These are phyloP conservation scores for Pluvialis apricaria DNA, from an alignment of 2,113 vertebrate species.

Conservation along the genomic window DNA sequence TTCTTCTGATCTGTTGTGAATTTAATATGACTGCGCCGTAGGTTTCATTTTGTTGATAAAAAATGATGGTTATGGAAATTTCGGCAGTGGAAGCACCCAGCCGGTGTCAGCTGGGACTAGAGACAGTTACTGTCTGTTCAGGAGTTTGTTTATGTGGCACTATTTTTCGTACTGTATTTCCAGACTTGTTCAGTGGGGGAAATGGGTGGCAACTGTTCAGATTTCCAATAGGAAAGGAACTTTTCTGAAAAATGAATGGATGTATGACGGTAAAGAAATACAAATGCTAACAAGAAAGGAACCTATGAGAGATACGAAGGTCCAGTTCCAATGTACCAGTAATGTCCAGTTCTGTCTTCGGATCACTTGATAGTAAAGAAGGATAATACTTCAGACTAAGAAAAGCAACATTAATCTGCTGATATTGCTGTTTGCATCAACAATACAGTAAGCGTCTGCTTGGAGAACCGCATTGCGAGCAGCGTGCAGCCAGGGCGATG, in stretches of 20 bases:
- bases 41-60: background rate
- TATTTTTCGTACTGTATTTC: background rate
- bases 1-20: background rate
- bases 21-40: accelerated
- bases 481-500: accelerated
- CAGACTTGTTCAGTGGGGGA: background rate
- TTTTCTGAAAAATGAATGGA: background rate
- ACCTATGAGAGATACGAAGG: no score
- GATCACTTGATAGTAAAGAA: background rate
- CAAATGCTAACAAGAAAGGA: background rate
- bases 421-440: background rate
- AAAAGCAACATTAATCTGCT: background rate
- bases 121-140: background rate
- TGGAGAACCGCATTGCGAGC: accelerated
- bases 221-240: background rate
- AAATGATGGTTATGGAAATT: background rate
- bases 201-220: background rate
- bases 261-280: background rate
- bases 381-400: background rate
- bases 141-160: background rate
- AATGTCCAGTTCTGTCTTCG: accelerated
- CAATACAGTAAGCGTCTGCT: no score
- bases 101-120: no score
- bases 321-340: no score
- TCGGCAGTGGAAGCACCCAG: background rate